Evolutionary conservation across 1,140 invertebrate species (phyloP), one percentile per base, ranked within the genome.

Genomic region (Tetramorium simillimum): DNA sequence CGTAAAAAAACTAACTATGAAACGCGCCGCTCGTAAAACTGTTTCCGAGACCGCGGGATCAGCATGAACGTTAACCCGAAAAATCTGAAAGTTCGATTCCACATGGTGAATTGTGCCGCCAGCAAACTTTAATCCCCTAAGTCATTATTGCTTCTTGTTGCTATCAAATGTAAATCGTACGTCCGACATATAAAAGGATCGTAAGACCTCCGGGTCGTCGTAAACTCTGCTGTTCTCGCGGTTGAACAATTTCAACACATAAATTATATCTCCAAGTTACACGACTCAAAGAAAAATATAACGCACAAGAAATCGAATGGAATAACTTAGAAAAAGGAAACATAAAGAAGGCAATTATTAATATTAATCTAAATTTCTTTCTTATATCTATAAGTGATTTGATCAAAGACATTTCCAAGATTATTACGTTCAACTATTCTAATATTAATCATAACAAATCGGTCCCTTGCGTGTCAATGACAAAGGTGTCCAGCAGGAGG

Each of bases 1-100:
- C 69, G 40, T 84, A 84, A 84, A 82, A 33, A 75, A 84, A 84
- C 33, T 60, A 73, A 75, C 80, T 84, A 84, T 73, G 53, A 82
- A 73, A 73, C 24, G 46, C 43, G 14, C 53, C 56, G 56, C 69
- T 84, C 69, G 80, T 75, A 84, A 69, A 84, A 84, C 69, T 60
- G 56, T 84, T 84, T 60, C 80, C 40, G 37, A 75, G 53, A 84
- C 53, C 80, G 43, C 56, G 53, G 28, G 53, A 84, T 62, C 69
- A 73, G 40, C 28, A 84, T 75, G 53, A 84, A 73, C 18, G 80
- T 82, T 72, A 72, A 82, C 24, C 37, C 70, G 53, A 60, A 43
- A 82, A 73, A 82, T 82, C 53, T 73, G 80, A 60, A 58, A 82
- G 67, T 82, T 82, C 24, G 51, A 82, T 46, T 46, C 67, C 51